Base-by-base conservation (phyloP, 2,888 invertebrate species). In the Holacanthella duospinosa region DNA sequence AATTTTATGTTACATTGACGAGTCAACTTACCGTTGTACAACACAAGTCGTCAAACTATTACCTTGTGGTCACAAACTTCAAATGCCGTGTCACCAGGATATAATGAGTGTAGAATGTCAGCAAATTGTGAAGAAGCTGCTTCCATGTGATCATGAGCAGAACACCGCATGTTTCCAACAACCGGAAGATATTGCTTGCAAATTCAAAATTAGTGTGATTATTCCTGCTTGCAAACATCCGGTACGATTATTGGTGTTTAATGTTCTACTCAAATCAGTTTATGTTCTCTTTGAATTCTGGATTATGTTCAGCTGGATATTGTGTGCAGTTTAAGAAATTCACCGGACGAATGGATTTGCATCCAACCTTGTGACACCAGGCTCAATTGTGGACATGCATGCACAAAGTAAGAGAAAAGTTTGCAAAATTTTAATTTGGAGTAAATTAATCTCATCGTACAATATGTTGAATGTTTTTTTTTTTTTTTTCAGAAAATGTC, bases 331-430 rank as follows among this genome's bases (percentile, higher is more conserved):
- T 44, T 26, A n/a, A 59, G 44, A 26, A 24, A 43, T 2, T 6
- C 6, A 9, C 21, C 28, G 3, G 27, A 2, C 4, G 21, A 4
- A 9, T 48, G 48, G 48, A 24, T 21, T 25, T 59, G 59, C 24
- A 3, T 12, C 2, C 2, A 9, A 28, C 43, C 43, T 21, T 59
- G 59, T 43, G 28, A 43, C 19, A 62, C 61, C 1, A 54, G 65
- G 27, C 77, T 86, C 27, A 75, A 76, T 21, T 87, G 84, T 75
- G 86, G 86, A 0, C 87, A 88, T 75, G 75, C 77, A 1, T 87
- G 87, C 74, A 66, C 57, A 1, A 75, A 71, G 48, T 48, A 48
- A 48, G 21, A 9, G 6, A 16, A 36, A 6, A 36, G 6, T 36
- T 16, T 36, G 12, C 4, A 21, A 9, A 48, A 48, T n/a, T n/a